phyloP scores from a whole-genome alignment of 2,797 vertebrate genomes.

The Pangasius mekongensis region DNA sequence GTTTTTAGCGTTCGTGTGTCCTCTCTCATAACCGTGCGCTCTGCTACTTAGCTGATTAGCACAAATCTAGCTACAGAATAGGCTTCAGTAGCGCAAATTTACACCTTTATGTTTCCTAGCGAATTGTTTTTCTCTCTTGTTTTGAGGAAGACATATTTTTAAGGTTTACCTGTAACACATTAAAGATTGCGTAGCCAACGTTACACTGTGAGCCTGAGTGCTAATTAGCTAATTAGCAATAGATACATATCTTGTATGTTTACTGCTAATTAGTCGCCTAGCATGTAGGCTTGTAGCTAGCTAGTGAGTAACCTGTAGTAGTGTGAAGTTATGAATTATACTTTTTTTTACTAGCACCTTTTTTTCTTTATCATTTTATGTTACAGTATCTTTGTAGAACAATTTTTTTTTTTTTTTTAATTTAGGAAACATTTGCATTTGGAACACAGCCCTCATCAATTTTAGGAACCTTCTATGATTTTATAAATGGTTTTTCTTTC shows the following conservation, averaged over 20 bases:
- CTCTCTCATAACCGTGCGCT: neutral
- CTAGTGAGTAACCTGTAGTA: neutral
- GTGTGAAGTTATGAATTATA: neutral
- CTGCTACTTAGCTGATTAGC: neutral
- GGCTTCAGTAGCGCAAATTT: neutral
- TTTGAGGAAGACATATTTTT: no score
- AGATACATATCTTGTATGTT: no score
- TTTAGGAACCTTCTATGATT: neutral
- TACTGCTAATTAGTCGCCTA: neutral
- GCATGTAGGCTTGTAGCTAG: neutral
- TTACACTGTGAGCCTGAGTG: no score
- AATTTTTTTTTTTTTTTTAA: neutral
- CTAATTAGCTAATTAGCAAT: neutral
- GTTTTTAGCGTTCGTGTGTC: neutral
- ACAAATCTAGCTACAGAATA: neutral
- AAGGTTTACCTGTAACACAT: neutral
- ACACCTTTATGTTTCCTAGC: neutral
- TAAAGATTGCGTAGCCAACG: neutral
- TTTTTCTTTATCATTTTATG: neutral
- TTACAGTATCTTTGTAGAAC: neutral
- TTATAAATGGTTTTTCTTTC: neutral
- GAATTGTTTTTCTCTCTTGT: no score
- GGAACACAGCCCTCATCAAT: neutral
- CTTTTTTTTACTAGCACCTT: neutral
- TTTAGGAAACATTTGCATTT: neutral